Conservation (phyloP, 1,140 invertebrate species). For the Anastrepha ludens region DNA sequence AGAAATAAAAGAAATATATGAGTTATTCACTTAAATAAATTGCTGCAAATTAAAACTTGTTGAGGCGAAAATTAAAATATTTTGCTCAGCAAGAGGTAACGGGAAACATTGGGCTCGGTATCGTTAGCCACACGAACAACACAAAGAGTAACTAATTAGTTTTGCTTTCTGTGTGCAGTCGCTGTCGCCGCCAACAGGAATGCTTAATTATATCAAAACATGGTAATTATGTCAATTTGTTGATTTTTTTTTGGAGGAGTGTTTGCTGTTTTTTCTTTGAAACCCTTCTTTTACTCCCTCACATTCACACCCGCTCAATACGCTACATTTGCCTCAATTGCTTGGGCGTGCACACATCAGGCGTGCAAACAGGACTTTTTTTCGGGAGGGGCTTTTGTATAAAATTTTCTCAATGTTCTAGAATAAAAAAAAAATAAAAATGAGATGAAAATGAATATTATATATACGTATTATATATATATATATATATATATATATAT, state of each 20-base stretch:
- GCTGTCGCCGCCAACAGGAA: not conserved
- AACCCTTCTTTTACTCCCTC: too few species aligned
- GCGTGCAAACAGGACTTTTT: too few species aligned
- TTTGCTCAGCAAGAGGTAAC: not conserved
- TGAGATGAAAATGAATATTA: too few species aligned
- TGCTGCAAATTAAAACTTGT: slow-evolving; percentile 33
- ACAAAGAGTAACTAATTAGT: slow-evolving; percentile 35
- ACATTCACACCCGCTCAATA: too few species aligned
- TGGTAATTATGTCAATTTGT: slow-evolving; percentile 37
- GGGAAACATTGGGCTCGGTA: not conserved
- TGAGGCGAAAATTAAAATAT: not conserved
- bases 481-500: too few species aligned
- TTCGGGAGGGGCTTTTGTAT: too few species aligned
- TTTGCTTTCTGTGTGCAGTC: not conserved
- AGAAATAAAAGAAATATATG: not conserved
- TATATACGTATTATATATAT: too few species aligned
- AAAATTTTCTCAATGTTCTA: too few species aligned
- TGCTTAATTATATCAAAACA: slow-evolving; percentile 35
- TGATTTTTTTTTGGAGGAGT: not conserved
- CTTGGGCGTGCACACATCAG: too few species aligned
- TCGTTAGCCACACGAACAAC: not conserved
- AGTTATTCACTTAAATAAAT: slow-evolving; percentile 6
- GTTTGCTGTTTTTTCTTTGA: too few species aligned
- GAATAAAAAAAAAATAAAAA: too few species aligned
- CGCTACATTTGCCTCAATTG: too few species aligned